Base-by-base conservation (phyloP, 1,140 invertebrate genomes). In the Antheraea pernyi region DNA sequence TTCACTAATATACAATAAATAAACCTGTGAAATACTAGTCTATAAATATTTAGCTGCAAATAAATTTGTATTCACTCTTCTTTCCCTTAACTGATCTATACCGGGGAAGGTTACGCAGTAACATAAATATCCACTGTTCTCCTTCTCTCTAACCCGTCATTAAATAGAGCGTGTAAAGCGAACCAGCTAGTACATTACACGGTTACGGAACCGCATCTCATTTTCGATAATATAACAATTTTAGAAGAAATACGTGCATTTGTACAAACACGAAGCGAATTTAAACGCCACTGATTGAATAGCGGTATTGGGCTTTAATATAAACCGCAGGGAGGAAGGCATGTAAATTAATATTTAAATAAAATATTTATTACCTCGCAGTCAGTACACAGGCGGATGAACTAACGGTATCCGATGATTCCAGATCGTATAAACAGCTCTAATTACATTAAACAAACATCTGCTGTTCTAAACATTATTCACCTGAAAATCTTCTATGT, bases 91-190 rank as follows among this genome's bases (percentile, higher is more conserved):
- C 6, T 16, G 0, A 53, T 53, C 16, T 13, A 53, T 13, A 53
- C 9, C 2, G 46, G n/a, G 46, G 46, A 53, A 53, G 46, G 46
- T 53, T 53, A 16, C 10, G 46, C 9, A 6, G 46, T 53, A 53
- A 2, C 46, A 53, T 13, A 53, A 53, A 53, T 53, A n/a, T 53
- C 46, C 46, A 13, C 46, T 53, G 46, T 53, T 53, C 16, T 16
- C 11, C 0, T 4, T 42, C 39, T 42, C 39, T 42, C 39, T 67
- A 68, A 74, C 70, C 19, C 11, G 53, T 18, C 65, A 71, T 36
- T 72, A 84, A 86, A 79, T 86, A 79, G 83, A 87, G 82, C 83
- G 84, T 82, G 74, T 67, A 81, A 66, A 83, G 80, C 79, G 75
- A 69, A 70, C 71, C 73, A 65, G 65, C 66, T 63, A 59, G 71